Evolutionary conservation across 1,140 invertebrate genomes (phyloP), one percentile per base, ranked within the genome.

Genomic region (Drosophila willistoni): DNA sequence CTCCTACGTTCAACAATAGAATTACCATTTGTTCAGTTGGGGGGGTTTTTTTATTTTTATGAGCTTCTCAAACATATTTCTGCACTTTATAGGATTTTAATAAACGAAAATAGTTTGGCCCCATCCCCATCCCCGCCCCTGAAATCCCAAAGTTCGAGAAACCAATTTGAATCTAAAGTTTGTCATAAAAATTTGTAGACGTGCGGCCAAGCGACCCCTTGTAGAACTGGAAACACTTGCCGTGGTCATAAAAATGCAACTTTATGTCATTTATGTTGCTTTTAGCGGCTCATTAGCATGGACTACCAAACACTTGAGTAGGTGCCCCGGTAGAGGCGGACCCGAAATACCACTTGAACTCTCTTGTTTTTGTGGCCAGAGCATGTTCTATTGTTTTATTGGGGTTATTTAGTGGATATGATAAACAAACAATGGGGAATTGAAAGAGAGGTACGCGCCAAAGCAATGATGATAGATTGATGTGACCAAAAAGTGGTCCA

Each of bases 191-290:
- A 89, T 89, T 89, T 81, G 84, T 84, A 89, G 77, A 71, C 44
- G 17, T 7, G 17, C 9, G 44, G 17, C 7, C 9, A 17, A 47
- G 9, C 44, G 44, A 51, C 72, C 78, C 79, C 76, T 14, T 41
- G 59, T 34, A 69, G 54, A 77, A 69, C 77, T 79, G 47, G 68
- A 70, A 71, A 62, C 81, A 81, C 78, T 85, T 80, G 62, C 74
- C 60, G 68, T 71, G 73, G 68, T 81, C 84, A 51, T 89, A 89
- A 89, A 89, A 75, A 89, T 71, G 71, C 77, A 89, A 90, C 77
- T 89, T 89, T 89, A 89, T 84, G 84, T 89, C 84, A 79, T 89
- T 89, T 89, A 89, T 89, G 84, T 78, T 78, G 84, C 84, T 89
- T 90, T 89, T 89, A 89, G 84, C 84, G 81, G 80, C 84, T 89